A percentile compares a stretch with the other conserved stretches of the same genome.
These are phyloP conservation scores for Myathropa florea DNA, from an alignment of 2,888 invertebrate species.

Conservation along the genomic window DNA sequence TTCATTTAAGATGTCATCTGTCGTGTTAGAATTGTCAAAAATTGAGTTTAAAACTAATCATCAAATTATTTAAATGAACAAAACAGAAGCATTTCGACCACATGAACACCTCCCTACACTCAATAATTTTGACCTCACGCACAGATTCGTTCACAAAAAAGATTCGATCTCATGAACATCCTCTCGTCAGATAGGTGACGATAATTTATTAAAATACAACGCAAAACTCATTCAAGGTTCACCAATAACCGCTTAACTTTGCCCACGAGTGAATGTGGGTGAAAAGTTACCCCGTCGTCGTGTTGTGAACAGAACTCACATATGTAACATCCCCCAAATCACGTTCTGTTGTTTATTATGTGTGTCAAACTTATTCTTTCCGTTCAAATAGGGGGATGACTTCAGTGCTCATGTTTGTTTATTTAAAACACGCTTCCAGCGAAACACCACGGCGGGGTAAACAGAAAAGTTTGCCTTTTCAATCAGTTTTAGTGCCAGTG, in stretches of 20 bases:
- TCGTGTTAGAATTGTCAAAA: no score
- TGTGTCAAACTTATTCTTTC: neutral
- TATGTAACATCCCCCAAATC: neutral
- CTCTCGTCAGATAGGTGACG: neutral
- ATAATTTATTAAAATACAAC: neutral
- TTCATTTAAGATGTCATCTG: no score
- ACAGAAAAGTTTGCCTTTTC: conserved; percentile 9
- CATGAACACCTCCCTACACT: no score
- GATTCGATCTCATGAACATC: neutral
- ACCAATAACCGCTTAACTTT: neutral
- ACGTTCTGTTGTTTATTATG: neutral
- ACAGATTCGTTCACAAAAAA: no score
- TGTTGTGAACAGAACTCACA: neutral
- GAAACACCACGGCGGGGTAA: neutral
- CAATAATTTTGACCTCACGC: no score
- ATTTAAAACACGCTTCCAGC: neutral
- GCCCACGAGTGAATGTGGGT: neutral
- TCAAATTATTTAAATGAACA: no score
- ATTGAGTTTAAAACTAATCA: no score
- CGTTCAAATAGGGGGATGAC: neutral
- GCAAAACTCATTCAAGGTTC: neutral
- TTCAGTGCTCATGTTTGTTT: neutral
- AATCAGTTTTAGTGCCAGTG: conserved; percentile 7
- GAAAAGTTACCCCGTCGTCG: neutral
- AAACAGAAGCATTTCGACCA: no score